Evolutionary conservation across 2,113 vertebrate species (phyloP), one percentile per base, ranked within the genome.

Genomic region (Gambusia affinis): DNA sequence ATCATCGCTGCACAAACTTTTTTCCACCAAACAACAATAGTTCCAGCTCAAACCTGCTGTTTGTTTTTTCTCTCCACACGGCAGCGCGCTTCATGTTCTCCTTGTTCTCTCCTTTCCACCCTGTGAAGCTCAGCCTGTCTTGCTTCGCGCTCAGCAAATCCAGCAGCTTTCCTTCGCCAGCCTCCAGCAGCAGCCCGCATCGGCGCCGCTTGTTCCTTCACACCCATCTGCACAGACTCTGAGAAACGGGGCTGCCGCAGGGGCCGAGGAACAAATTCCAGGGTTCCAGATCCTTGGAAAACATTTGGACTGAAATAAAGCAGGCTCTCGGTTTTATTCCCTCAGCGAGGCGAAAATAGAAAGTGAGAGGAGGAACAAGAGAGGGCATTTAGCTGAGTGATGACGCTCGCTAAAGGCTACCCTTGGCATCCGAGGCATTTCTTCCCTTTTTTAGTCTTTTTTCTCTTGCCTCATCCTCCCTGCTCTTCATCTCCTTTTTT

Each of bases 221-320:
- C 76, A 57, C 39, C 70, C 33, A 54, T 64, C 87, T 76, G 75
- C 73, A 72, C 81, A 66, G 60, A 79, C 78, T 76, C 73, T 51
- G 68, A 84, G 72, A 51, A 68, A 69, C 57, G 7, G 42, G 66
- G 73, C 39, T 47, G 75, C 88, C 70, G 24, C 64, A 61, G 72
- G 73, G 78, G 57, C 68, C 8, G 22, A 72, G 30, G 81, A 64
- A 67, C 75, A 64, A 67, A 84, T 85, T 83, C 67, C 37, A 62
- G 61, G 67, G 61, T 72, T 85, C 14, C 24, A 86, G 77, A 73
- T 81, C 79, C 80, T 81, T 83, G 31, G 73, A 89, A 82, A 82
- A 79, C 73, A 77, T 80, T 75, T 70, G 69, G 67, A 72, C 78
- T 70, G 63, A 75, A 75, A 69, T 83, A 81, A 88, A 82, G 42